Conservation (phyloP, 2,888 invertebrate species). For the Lasioglossum morio region DNA sequence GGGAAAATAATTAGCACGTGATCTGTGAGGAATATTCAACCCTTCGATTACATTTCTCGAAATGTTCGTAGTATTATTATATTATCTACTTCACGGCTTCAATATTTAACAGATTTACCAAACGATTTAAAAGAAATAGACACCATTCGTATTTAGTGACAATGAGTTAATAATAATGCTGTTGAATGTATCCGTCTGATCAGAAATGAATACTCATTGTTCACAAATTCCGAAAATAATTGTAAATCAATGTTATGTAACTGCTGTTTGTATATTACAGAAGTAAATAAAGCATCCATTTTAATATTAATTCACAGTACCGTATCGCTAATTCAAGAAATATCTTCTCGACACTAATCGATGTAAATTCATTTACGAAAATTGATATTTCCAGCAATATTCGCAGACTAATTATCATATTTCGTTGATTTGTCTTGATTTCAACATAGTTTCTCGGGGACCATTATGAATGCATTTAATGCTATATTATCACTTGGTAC, state of each 20-base stretch:
- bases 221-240: background rate
- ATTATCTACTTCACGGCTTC: too few species aligned
- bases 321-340: background rate
- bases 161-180: background rate
- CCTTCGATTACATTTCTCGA: background rate
- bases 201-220: background rate
- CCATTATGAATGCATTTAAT: background rate
- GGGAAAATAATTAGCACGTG: constrained; percentile 21
- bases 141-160: too few species aligned
- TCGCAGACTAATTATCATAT: background rate
- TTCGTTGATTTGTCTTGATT: background rate
- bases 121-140: too few species aligned
- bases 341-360: background rate
- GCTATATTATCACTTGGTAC: background rate
- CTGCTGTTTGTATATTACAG: background rate
- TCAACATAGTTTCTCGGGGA: background rate
- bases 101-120: too few species aligned
- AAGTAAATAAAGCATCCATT: background rate
- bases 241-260: background rate
- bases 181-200: background rate
- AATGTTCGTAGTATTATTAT: background rate
- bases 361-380: background rate
- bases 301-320: background rate
- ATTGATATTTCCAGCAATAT: background rate
- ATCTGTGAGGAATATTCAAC: background rate